Evolutionary conservation across 2,888 invertebrate genomes (phyloP).

Genomic region (Sesamia inferens): DNA sequence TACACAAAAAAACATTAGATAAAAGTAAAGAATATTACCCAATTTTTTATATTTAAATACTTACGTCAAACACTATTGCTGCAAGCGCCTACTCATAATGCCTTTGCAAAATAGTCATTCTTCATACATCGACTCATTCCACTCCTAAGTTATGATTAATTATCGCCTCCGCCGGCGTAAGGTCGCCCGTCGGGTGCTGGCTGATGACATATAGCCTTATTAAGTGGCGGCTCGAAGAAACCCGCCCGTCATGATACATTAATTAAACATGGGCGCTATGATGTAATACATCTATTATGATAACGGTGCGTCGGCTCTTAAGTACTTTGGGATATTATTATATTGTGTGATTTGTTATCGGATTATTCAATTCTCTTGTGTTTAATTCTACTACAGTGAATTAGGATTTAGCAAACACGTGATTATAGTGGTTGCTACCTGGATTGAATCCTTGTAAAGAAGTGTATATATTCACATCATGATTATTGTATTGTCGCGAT

Average conservation of each 20-base stretch:
- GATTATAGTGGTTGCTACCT: not conserved
- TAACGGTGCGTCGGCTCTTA: constrained; percentile 22
- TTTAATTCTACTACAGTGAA: not conserved
- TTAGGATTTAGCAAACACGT: not conserved
- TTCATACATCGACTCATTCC: constrained; percentile 11
- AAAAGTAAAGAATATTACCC: not conserved
- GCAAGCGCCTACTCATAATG: constrained; percentile 4
- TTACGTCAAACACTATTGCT: not conserved
- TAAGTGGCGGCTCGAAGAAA: constrained; percentile 36
- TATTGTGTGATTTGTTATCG: not conserved
- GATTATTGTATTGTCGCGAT: too few relatives aligned
- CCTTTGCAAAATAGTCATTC: constrained; percentile 8
- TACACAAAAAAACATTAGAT: not conserved
- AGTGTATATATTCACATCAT: not conserved
- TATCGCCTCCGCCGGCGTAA: constrained; percentile 36
- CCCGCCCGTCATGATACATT: constrained; percentile 40
- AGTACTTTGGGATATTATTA: constrained; percentile 12
- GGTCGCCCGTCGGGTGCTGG: constrained; percentile 8
- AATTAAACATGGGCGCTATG: constrained; percentile 47
- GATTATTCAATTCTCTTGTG: not conserved
- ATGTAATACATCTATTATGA: constrained; percentile 44
- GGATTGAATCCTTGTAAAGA: not conserved
- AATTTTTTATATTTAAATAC: too few relatives aligned
- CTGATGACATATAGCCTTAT: constrained; percentile 48
- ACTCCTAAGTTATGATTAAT: constrained; percentile 49